These are phyloP conservation scores for Eurosta solidaginis DNA, from an alignment of 1,140 invertebrate species.

Conservation along the genomic window DNA sequence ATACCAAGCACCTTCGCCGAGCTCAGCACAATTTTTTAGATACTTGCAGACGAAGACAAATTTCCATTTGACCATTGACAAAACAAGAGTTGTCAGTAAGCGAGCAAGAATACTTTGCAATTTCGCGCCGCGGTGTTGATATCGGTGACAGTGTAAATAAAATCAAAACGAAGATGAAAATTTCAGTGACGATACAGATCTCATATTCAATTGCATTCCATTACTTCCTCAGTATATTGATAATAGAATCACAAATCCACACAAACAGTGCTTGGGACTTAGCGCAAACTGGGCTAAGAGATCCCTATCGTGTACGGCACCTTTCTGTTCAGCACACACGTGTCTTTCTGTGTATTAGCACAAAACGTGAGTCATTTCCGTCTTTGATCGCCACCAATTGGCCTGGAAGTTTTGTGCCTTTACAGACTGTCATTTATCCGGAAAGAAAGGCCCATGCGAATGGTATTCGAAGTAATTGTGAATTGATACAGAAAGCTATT, in stretches of 20 bases:
- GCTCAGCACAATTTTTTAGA: slow-evolving; percentile 5
- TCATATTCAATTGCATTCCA: background rate
- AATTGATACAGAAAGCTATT: slow-evolving; percentile 46
- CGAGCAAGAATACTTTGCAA: background rate
- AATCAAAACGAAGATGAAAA: background rate
- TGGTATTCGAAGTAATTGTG: slow-evolving; percentile 42
- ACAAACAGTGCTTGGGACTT: slow-evolving; percentile 9
- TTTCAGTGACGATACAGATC: background rate
- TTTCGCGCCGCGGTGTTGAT: background rate
- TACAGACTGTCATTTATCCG: slow-evolving; percentile 47
- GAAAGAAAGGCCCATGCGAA: slow-evolving; percentile 42
- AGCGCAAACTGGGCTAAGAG: slow-evolving; percentile 45
- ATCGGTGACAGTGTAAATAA: background rate
- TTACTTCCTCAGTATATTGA: background rate
- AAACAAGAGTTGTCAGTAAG: too few species aligned
- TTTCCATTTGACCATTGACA: background rate
- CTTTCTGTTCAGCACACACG: slow-evolving; percentile 50
- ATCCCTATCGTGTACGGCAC: slow-evolving; percentile 52
- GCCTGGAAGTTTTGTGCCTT: slow-evolving; percentile 49
- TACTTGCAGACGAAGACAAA: background rate
- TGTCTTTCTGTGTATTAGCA: slow-evolving; percentile 52
- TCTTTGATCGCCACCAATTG: slow-evolving; percentile 54
- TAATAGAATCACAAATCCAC: background rate
- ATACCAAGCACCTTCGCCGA: background rate
- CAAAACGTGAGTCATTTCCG: slow-evolving; percentile 42